Evolutionary conservation across 2,797 vertebrate genomes (phyloP), one percentile per base, ranked within the genome.

Genomic region (Gadopsis bispinosus): DNA sequence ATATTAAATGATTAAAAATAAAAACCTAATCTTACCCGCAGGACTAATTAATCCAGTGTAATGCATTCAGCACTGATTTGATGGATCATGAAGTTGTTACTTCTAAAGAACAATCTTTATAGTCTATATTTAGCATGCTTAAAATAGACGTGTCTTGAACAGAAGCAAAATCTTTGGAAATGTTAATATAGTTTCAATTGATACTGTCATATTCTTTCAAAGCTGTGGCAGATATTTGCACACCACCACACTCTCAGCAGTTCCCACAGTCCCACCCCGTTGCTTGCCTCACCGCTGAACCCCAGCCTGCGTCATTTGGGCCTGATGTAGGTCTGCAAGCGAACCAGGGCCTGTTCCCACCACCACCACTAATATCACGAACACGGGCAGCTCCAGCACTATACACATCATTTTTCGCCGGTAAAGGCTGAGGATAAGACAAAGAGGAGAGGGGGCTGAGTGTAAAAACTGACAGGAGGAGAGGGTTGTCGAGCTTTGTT

Each of bases 271-370:
- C 86, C 90, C 92, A 87, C 88, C 91, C 92, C 73, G 10, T 50
- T 55, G 74, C 85, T 80, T 51, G 81, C 85, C 75, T 89, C 74
- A 92, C 93, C 91, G 29, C 93, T 71, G 85, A 92, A 91, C 89
- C 93, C 89, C 77, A 92, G 91, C 87, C 86, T 92, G 87, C 91
- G 93, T 94, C 93, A 94, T 92, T 55, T 75, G 73, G 84, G 82
- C 86, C 79, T 73, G 79, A 87, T 80, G 76, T 70, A 75, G 81
- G 85, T 87, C 88, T 51, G 37, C 83, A 79, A 83, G 76, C 75
- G 74, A 87, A 88, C 84, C 84, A 75, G 81, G 61, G 88, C 77
- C 87, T 69, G 71, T 85, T 87, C 85, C 82, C 81, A 73, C 81
- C 82, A 77, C 79, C 77, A 90, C 89, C 89, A 74, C 88, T 80